These are phyloP conservation scores for Wiebesia pumilae DNA, from an alignment of 1,140 invertebrate species.

Conservation along the genomic window DNA sequence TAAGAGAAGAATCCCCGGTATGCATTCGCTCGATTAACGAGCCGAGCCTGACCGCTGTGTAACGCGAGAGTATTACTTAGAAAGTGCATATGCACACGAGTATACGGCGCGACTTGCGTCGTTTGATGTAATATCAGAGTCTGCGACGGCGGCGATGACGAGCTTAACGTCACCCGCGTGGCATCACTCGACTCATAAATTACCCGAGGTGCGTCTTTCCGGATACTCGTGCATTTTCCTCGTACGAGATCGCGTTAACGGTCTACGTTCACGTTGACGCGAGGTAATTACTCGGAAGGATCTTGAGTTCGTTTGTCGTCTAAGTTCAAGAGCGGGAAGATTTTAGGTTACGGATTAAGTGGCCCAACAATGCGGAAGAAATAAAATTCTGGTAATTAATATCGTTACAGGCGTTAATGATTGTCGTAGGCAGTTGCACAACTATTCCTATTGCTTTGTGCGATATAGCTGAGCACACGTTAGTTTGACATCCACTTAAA, in stretches of 20 bases:
- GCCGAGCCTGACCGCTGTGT: neutral
- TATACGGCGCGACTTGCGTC: neutral
- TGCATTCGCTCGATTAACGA: constrained; percentile 13
- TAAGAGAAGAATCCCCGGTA: neutral
- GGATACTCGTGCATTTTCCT: neutral
- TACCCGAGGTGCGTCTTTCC: neutral
- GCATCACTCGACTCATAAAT: neutral
- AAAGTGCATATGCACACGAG: no score
- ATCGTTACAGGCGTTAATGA: neutral
- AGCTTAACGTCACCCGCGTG: neutral
- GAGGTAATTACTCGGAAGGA: constrained; percentile 5
- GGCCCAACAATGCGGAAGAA: constrained; percentile 32
- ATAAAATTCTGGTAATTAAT: constrained; percentile 26
- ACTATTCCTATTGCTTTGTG: neutral
- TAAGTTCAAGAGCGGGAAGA: neutral
- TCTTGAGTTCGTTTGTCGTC: neutral
- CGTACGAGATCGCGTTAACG: neutral
- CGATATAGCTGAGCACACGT: neutral
- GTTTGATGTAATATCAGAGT: constrained; percentile 32
- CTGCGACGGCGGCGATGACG: neutral
- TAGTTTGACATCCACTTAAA: neutral
- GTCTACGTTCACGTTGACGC: neutral
- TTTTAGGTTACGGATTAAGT: neutral
- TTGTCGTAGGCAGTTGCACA: neutral
- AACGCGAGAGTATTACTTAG: no score